Percentiles rank a stretch among this genome's conserved stretches.
phyloP scores from a whole-genome alignment of 2,888 invertebrate species.

The Lamellibrachia satsuma region DNA sequence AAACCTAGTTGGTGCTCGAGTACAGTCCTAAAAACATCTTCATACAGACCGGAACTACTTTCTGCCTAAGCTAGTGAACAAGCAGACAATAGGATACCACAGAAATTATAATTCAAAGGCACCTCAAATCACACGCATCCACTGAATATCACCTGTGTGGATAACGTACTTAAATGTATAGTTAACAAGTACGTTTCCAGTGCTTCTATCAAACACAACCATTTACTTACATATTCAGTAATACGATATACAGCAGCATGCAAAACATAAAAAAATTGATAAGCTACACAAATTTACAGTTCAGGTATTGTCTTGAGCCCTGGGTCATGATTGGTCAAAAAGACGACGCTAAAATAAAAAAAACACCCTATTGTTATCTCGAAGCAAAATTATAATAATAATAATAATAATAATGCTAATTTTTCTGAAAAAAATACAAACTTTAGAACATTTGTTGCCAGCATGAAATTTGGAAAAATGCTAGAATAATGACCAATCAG shows the following conservation, averaged over 20 bases:
- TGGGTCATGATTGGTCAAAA: conserved; percentile 13
- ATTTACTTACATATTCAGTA: neutral
- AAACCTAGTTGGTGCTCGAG: neutral
- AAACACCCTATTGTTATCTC: neutral
- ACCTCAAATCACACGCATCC: neutral
- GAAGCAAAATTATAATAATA: neutral
- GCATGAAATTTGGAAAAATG: neutral
- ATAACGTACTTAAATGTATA: neutral
- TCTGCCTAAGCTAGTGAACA: conserved; percentile 10
- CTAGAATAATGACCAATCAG: neutral
- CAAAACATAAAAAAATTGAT: neutral
- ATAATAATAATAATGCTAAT: neutral
- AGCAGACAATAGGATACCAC: neutral
- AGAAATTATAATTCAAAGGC: neutral
- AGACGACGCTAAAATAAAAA: neutral
- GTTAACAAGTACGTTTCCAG: neutral
- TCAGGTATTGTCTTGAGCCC: neutral
- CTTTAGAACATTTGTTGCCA: neutral
- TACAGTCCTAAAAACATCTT: neutral
- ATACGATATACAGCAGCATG: conserved; percentile 12
- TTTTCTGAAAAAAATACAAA: neutral
- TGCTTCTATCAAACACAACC: neutral
- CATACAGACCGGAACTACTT: neutral
- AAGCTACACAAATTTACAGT: conserved; percentile 12
- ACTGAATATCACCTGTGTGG: conserved; percentile 3